phyloP scores from a whole-genome alignment of 2,888 invertebrate genomes.

The Adela reaumurella region DNA sequence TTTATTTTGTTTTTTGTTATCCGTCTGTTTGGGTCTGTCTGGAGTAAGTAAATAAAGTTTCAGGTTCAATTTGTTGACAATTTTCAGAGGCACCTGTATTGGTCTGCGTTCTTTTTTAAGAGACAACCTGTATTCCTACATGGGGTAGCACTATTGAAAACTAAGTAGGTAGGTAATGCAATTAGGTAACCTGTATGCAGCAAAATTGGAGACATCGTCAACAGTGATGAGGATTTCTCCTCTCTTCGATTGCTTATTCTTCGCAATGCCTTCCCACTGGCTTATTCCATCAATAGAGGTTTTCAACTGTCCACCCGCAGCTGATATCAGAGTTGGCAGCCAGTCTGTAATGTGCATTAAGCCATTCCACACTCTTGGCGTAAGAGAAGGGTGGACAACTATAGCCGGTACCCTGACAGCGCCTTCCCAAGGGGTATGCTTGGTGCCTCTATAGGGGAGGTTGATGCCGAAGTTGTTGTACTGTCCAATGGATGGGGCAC shows the following conservation, averaged over 20 bases:
- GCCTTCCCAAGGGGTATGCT: constrained; percentile 83
- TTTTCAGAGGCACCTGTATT: too few species aligned
- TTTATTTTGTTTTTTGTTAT: too few species aligned
- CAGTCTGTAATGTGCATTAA: constrained; percentile 81
- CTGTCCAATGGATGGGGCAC: constrained; percentile 72
- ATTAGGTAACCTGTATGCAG: constrained; percentile 28
- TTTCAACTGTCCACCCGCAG: constrained; percentile 27
- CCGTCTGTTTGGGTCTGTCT: too few species aligned
- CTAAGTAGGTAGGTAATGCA: too few species aligned
- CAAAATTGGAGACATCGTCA: constrained; percentile 52
- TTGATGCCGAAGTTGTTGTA: constrained; percentile 75
- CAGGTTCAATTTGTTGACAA: too few species aligned
- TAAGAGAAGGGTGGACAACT: constrained; percentile 60
- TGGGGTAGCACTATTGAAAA: too few species aligned
- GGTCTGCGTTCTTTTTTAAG: too few species aligned
- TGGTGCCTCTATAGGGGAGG: constrained; percentile 76
- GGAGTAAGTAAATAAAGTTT: too few species aligned
- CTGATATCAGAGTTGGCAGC: constrained; percentile 67
- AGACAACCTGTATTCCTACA: too few species aligned
- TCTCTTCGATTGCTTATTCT: constrained; percentile 39
- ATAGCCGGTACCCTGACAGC: constrained; percentile 73
- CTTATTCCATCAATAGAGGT: constrained; percentile 62
- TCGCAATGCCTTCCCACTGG: constrained; percentile 63
- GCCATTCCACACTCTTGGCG: constrained; percentile 58
- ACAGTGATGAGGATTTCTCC: constrained; percentile 58